Evolutionary conservation across 2,113 vertebrate species (phyloP).

Genomic region (Illadopsis cleaveri): DNA sequence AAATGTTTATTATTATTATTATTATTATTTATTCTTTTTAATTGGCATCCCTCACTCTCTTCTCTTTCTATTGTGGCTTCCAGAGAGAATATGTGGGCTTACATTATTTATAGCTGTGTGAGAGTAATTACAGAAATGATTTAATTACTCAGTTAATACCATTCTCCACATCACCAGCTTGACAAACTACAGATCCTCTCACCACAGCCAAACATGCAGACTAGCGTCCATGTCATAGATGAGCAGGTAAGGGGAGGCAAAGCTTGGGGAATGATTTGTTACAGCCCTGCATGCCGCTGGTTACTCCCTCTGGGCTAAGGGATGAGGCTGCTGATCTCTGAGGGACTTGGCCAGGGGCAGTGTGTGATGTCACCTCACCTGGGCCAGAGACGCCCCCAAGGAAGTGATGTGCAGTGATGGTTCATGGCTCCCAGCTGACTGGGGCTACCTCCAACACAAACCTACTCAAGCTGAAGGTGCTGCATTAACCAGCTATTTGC

Average conservation of each 20-base stretch:
- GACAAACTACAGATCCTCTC: slow-evolving; percentile 24
- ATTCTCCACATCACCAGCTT: slow-evolving; percentile 18
- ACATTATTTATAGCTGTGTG: slow-evolving; percentile 70
- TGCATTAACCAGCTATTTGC: not conserved
- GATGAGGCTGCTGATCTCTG: not conserved
- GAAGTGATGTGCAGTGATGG: not conserved
- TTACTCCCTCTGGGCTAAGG: not conserved
- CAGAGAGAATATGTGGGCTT: slow-evolving; percentile 44
- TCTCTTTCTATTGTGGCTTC: slow-evolving; percentile 42
- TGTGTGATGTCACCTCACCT: not conserved
- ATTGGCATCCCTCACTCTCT: not conserved
- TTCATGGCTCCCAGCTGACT: not conserved
- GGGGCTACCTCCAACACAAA: not conserved
- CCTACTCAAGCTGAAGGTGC: not conserved
- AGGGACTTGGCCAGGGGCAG: not conserved
- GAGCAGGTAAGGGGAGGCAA: accelerated
- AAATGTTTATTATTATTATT: not conserved
- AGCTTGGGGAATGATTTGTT: not conserved
- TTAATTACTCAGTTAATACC: slow-evolving; percentile 69
- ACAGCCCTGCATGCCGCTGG: accelerated
- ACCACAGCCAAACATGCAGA: not conserved
- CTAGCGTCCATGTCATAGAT: accelerated
- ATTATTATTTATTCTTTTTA: not conserved
- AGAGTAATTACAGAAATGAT: slow-evolving; percentile 74
- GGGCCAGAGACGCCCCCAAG: not conserved